Evolutionary conservation across 2,797 vertebrate genomes (phyloP).

Genomic region (Caiman crocodilus): DNA sequence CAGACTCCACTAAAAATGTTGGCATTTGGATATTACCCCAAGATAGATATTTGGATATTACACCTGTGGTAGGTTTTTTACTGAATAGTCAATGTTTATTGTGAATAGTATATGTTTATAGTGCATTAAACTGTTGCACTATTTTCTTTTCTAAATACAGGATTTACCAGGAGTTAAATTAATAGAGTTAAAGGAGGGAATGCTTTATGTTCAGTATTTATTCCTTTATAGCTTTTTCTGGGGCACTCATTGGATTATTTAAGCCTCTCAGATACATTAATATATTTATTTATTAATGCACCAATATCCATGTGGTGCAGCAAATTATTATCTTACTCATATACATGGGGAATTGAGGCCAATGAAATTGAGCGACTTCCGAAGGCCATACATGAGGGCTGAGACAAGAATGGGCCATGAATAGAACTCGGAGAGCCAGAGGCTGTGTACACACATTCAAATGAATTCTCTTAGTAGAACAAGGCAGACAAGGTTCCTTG

Average conservation of each 20-base stretch:
- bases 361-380: neutral
- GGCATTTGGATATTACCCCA: too few relatives aligned
- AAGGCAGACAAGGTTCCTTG: too few relatives aligned
- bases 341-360: neutral
- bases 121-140: neutral
- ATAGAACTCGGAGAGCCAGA: neutral
- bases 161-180: neutral
- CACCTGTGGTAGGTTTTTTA: neutral
- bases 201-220: neutral
- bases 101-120: neutral
- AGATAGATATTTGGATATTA: too few relatives aligned
- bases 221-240: neutral
- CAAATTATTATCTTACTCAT: neutral
- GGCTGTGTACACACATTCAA: neutral
- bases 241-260: neutral
- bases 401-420: neutral
- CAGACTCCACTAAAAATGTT: neutral
- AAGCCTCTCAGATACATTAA: neutral
- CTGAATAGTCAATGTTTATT: neutral
- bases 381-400: neutral
- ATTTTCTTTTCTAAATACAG: neutral
- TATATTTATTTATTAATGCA: neutral
- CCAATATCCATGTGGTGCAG: neutral
- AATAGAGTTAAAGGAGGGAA: neutral
- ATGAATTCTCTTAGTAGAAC: too few relatives aligned